These are phyloP conservation scores for Amblyjoppa proteus DNA, from an alignment of 2,888 invertebrate genomes.

Conservation along the genomic window DNA sequence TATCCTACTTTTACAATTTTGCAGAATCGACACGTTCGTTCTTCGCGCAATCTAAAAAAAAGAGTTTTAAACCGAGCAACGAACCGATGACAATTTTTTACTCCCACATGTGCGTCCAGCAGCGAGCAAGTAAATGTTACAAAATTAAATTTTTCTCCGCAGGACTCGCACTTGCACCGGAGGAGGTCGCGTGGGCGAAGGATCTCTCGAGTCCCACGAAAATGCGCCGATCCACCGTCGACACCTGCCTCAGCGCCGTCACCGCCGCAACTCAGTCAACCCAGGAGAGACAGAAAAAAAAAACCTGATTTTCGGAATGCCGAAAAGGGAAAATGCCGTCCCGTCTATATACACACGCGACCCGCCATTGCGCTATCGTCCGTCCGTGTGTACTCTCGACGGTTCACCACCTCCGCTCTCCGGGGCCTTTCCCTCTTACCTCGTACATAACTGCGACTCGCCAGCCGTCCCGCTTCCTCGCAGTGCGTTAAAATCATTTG, in stretches of 20 bases:
- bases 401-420: slow-evolving; percentile 55
- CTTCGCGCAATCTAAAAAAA: background rate
- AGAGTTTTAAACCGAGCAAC: background rate
- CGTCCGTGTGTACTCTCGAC: slow-evolving; percentile 50
- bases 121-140: background rate
- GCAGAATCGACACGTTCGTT: too few relatives aligned
- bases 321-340: slow-evolving; percentile 5
- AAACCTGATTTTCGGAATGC: background rate
- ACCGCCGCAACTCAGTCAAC: background rate
- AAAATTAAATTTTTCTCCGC: background rate
- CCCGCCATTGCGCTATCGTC: slow-evolving; percentile 68
- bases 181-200: slow-evolving; percentile 64
- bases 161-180: slow-evolving; percentile 25
- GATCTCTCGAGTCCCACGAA: slow-evolving; percentile 31
- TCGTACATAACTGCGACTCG: background rate
- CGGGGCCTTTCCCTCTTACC: slow-evolving; percentile 56
- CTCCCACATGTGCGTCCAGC: background rate
- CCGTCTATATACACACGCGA: slow-evolving; percentile 20
- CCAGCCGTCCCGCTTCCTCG: slow-evolving; percentile 39
- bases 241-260: slow-evolving; percentile 75
- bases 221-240: slow-evolving; percentile 77
- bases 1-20: background rate
- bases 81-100: background rate
- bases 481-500: slow-evolving; percentile 76
- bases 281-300: background rate